Base-by-base conservation (phyloP, 1,140 invertebrate species). In the Caenorhabditis briggsae region DNA sequence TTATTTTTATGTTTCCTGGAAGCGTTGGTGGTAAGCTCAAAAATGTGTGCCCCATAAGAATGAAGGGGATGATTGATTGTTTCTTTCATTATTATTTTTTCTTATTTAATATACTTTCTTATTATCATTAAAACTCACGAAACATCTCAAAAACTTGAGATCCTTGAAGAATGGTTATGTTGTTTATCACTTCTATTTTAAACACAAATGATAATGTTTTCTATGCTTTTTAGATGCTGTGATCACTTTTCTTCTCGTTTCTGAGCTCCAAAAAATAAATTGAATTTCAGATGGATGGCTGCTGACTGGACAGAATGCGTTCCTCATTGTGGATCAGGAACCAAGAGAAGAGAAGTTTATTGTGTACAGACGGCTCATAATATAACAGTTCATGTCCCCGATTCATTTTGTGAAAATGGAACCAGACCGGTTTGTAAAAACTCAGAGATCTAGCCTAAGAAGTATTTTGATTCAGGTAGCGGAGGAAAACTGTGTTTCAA, bases 1-100 rank as follows among this genome's bases (percentile, higher is more conserved):
- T 92, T 94, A 65, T 93, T 94, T 82, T 93, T 94, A 83, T 90
- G 94, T 50, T 93, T 93, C 2, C 93, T 58, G 16, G 56, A 93
- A 9, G 93, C 93, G 5, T 90, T 94, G 83, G 93, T 93, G 70
- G 70, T 78, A 78, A 78, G 70, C 70, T 78, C 12, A 53, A 50
- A 78, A 50, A n/a, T 12, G 94, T 94, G 88, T 93, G 94, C 43
- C 64, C 65, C 70, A 74, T 74, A n/a, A 43, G 46, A 64, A 53
- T 85, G 58, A 46, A 64, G 59, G 48, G 59, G 70, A 78, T 78
- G 43, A 78, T 78, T 78, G 70, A 78, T 78, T 78, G 43, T 70
- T 70, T 46, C 5, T 18, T 46, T 82, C n/a, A 20, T 20, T 33
- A 12, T n/a, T 33, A 46, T 20, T 48, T 82, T 43, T 70, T 65